Conservation (phyloP, 2,113 vertebrate genomes). For the Elephantulus edwardii region DNA sequence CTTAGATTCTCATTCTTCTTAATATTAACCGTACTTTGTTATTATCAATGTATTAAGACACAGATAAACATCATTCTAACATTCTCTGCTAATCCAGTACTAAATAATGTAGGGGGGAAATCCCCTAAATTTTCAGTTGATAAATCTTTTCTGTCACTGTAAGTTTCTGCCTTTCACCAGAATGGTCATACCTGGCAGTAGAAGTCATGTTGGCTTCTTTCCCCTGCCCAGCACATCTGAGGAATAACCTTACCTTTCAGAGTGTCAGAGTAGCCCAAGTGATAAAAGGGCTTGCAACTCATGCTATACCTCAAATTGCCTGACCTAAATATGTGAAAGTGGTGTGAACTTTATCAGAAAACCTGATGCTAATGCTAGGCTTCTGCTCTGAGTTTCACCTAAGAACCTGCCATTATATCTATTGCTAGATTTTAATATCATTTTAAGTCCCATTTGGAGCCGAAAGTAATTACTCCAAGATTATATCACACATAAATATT, state of each 20-base stretch:
- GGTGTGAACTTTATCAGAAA: background rate
- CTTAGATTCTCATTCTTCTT: background rate
- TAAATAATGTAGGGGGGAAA: background rate
- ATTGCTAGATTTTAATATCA: background rate
- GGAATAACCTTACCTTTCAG: background rate
- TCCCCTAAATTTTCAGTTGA: background rate
- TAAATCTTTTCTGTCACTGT: background rate
- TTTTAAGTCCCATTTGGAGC: background rate
- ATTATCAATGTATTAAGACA: background rate
- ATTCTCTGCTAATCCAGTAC: background rate
- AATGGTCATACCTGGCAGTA: background rate
- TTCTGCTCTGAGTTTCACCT: background rate
- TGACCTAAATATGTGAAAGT: background rate
- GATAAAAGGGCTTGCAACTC: background rate
- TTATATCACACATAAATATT: background rate
- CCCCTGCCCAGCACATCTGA: background rate
- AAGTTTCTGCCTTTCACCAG: background rate
- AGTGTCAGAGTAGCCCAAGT: background rate
- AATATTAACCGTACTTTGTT: background rate
- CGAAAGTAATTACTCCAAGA: conserved; percentile 7
- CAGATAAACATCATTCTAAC: background rate
- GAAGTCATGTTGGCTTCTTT: background rate
- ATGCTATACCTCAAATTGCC: background rate
- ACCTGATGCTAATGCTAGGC: background rate
- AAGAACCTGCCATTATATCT: background rate